Evolutionary conservation across 2,888 invertebrate genomes (phyloP), one percentile per base, ranked within the genome.

Genomic region (Vannuccia rotundouncinata): DNA sequence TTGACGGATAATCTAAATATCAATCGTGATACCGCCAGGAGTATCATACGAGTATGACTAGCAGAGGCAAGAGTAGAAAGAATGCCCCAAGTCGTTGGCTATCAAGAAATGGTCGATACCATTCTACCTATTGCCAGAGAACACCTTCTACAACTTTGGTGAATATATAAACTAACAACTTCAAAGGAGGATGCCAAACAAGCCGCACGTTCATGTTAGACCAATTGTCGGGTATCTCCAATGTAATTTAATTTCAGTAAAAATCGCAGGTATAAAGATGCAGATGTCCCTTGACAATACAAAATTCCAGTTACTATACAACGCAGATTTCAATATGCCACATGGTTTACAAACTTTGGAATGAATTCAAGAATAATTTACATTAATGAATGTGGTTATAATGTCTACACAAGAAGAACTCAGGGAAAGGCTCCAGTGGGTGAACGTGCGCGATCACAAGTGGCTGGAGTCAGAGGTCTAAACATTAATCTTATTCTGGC

Each of bases 31-130:
- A 45, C 45, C 45, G 22, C 22, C 66, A 66, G 66, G 66, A 66
- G 66, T 66, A 66, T 66, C 66, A 66, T 66, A 66, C 66, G 66
- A 66, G 66, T 66, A 66, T 66, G 66, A 27, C 22, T 66, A 66
- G 66, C 66, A 22, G 66, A 66, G 66, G 66, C 66, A 66, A 66
- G 66, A 66, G 66, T 66, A 66, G 66, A 66, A 66, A 66, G 66
- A 66, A 66, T 66, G 66, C n/a, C 66, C 66, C 66, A 66, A 66
- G 66, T 66, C 66, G 66, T 66, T 66, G 10, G 13, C 66, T 17
- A 66, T 66, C 66, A 66, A 66, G 66, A 66, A 66, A 66, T 66
- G 66, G 66, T 66, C 66, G 66, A 66, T 66, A 22, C 66, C 66
- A 66, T 66, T 66, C 66, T 66, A 66, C 66, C 25, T 66, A 66